Percentiles rank a stretch among this genome's conserved stretches.
phyloP scores from a whole-genome alignment of 2,888 invertebrate genomes.

The Anodontia alba region DNA sequence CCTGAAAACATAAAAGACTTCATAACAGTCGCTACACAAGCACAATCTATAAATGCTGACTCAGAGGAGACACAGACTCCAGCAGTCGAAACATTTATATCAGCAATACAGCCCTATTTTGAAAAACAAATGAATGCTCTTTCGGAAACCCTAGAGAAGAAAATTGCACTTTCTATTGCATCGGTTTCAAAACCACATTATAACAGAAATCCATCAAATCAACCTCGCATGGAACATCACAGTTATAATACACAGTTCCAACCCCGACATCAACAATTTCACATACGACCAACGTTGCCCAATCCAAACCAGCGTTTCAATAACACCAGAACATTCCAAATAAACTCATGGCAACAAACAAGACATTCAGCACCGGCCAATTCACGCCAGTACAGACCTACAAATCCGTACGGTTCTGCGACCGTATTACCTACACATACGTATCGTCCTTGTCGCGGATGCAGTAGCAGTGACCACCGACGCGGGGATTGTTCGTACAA shows the following conservation, averaged over 20 bases:
- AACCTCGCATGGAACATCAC: neutral
- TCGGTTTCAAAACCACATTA: neutral
- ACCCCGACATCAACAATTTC: neutral
- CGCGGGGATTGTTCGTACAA: neutral
- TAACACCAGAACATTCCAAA: neutral
- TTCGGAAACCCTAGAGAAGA: neutral
- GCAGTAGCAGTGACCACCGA: constrained; percentile 3
- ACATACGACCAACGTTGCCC: neutral
- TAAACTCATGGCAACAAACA: neutral
- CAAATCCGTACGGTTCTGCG: neutral
- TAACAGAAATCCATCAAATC: neutral
- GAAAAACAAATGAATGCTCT: neutral
- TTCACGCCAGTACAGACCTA: neutral
- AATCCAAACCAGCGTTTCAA: neutral
- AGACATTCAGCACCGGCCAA: neutral
- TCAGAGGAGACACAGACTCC: neutral
- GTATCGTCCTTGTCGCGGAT: constrained; percentile 1
- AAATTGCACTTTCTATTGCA: neutral
- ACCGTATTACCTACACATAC: neutral
- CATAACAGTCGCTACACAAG: neutral
- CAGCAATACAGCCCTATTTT: neutral
- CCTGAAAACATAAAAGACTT: neutral
- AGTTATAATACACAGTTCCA: neutral
- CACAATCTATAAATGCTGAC: neutral
- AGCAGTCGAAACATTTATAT: constrained; percentile 9